Evolutionary conservation across 2,113 vertebrate species (phyloP).

Genomic region (Himantopus leucocephalus): DNA sequence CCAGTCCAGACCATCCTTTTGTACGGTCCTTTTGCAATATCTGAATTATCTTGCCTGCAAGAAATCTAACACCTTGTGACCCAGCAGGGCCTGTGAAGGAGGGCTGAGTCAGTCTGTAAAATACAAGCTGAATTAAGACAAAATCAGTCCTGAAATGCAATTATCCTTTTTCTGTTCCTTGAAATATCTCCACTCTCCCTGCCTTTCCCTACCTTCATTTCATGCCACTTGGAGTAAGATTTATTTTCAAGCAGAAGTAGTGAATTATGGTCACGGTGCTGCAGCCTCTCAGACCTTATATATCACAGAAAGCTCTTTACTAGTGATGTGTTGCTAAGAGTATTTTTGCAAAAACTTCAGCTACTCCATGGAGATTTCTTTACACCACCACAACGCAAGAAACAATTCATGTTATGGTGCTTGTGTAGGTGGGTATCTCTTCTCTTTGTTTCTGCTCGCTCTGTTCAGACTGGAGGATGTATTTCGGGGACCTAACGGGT

Average conservation of each 20-base stretch:
- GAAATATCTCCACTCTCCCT: conserved; percentile 10
- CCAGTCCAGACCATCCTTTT: neutral
- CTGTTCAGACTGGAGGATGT: neutral
- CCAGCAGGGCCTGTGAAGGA: neutral
- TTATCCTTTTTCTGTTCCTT: neutral
- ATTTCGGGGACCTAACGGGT: neutral
- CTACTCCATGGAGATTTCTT: conserved; percentile 15
- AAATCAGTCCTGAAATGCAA: neutral
- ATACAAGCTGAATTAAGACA: conserved; percentile 39
- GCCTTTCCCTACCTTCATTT: conserved; percentile 28
- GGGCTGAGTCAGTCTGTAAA: neutral
- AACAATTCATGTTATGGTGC: neutral
- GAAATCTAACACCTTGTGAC: neutral
- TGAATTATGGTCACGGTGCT: conserved; percentile 16
- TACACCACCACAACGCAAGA: neutral
- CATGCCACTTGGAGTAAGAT: conserved; percentile 43
- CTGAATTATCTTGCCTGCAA: neutral
- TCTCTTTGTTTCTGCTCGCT: neutral
- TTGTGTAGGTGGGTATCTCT: neutral
- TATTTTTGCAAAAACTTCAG: conserved; percentile 29
- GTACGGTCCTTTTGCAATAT: neutral
- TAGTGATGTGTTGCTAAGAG: neutral
- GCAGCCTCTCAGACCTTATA: neutral
- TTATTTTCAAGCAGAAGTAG: conserved; percentile 35
- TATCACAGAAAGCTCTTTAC: conserved; percentile 57